Base-by-base conservation (phyloP, 1,140 invertebrate genomes). In the Eumeta japonica region DNA sequence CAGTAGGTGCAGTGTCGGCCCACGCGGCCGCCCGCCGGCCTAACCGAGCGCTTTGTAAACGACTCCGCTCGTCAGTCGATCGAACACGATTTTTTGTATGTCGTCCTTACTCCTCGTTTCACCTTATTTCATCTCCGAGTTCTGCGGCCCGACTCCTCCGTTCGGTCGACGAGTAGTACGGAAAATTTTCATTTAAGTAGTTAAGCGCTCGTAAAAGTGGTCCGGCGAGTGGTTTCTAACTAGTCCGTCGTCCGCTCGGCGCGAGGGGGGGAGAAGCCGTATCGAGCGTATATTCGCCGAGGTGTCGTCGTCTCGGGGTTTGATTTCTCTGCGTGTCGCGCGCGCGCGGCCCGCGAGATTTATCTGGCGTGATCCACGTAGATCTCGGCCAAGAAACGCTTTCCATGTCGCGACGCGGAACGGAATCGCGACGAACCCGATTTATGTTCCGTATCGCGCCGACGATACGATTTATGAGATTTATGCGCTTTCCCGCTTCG, bases 1-100 rank as follows among this genome's bases (percentile, higher is more conserved):
- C 68, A 74, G 64, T 71, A 71, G 70, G 64, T 74, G 70, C 66
- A 74, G 55, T 54, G 30, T 49, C 58, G 55, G 47, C 68, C 68
- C 59, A 73, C 71, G 65, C 65, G n/a, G n/a, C n/a, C n/a, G n/a
- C n/a, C n/a, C n/a, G n/a, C n/a, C n/a, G n/a, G n/a, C n/a, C n/a
- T n/a, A n/a, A n/a, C n/a, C 16, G 54, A 62, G 62, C 67, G 70
- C 70, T 70, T 70, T 64, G 64, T 55, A 49, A 62, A 51, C 55
- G 45, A 50, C 50, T 48, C 43, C 28, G 35, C 32, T 42, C 20
- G 20, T 13, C 37, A 39, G 13, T 28, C 32, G 38, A 18, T 12
- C 17, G 33, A 13, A 36, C 31, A 14, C 28, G 24, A 29, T 16
- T 14, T 16, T 30, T 34, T 28, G 37, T 32, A 10, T 17, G 18